Evolutionary conservation across 2,888 invertebrate genomes (phyloP), one percentile per base, ranked within the genome.

Genomic region (Pyrrhia umbra): DNA sequence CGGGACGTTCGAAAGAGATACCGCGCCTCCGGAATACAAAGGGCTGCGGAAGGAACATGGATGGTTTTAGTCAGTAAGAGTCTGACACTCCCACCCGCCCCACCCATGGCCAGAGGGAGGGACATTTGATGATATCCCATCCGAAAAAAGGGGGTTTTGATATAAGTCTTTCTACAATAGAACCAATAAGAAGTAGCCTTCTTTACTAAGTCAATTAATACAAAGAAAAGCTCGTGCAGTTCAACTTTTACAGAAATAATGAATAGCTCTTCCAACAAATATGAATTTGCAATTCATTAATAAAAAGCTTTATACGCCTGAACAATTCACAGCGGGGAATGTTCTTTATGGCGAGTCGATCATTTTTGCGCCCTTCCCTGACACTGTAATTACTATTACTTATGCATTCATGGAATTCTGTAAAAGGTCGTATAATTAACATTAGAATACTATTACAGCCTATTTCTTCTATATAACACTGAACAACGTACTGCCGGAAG

Each of bases 361-460:
- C 67, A 77, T 81, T 78, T 79, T 82, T 77, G 70, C 79, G 72
- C 81, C 71, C 80, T 78, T 74, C 56, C 50, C 77, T 79, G 83
- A 81, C 82, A 81, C 65, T 68, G 70, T 79, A 84, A 84, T 82
- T 83, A 68, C 62, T 61, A 63, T 62, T 54, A 67, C 59, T 79
- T 72, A 75, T 70, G 63, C 70, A 75, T 75, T 75, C 72, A 68
- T 55, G 57, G 56, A 74, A 58, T 50, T 39, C 52, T 61, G 57
- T 49, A 60, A 77, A 74, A 71, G 64, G 62, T 77, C 55, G 25
- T 58, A 23, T 54, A 67, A 77, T 80, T 69, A 65, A 37, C 54
- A 64, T 78, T 43, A 49, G 42, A 65, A 60, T 51, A 39, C 30
- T 47, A 56, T 64, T 56, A 56, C 47, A 45, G 15, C 50, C 47